phyloP scores from a whole-genome alignment of 2,797 vertebrate genomes.

The Pogoniulus pusillus region DNA sequence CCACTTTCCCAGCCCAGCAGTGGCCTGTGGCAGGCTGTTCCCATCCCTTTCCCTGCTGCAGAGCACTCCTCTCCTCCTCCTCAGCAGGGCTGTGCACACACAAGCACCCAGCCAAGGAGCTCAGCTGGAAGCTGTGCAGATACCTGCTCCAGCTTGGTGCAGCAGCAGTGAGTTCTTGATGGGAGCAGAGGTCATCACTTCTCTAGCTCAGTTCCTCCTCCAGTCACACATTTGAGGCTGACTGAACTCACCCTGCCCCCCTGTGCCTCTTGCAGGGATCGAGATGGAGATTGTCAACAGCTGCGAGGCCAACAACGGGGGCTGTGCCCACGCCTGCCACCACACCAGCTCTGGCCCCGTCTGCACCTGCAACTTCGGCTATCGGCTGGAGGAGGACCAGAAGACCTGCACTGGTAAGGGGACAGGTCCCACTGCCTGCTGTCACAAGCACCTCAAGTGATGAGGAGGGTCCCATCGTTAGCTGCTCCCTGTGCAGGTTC shows the following conservation, averaged over 20 bases:
- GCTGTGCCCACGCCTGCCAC: conserved; percentile 90
- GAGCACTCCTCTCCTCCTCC: not conserved
- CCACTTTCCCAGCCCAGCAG: not conserved
- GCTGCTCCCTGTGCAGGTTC: accelerated
- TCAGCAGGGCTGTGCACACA: not conserved
- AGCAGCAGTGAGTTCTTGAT: no score
- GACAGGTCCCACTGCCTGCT: accelerated
- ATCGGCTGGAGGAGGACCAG: conserved; percentile 83
- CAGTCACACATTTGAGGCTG: no score
- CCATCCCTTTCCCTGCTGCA: not conserved
- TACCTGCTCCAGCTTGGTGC: not conserved
- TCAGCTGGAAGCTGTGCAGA: not conserved
- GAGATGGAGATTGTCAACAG: conserved; percentile 98
- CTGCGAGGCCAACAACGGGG: conserved; percentile 88
- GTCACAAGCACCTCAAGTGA: not conserved
- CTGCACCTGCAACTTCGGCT: conserved; percentile 89
- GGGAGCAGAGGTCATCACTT: no score
- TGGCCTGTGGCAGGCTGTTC: not conserved
- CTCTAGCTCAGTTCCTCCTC: no score
- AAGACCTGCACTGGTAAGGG: conserved; percentile 89
- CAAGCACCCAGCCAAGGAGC: accelerated
- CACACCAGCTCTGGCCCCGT: conserved; percentile 85
- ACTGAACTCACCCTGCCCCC: not conserved
- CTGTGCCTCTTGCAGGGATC: conserved; percentile 81
- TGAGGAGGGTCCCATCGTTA: accelerated